Conservation (phyloP, 2,113 vertebrate genomes). For the Heterotis niloticus region DNA sequence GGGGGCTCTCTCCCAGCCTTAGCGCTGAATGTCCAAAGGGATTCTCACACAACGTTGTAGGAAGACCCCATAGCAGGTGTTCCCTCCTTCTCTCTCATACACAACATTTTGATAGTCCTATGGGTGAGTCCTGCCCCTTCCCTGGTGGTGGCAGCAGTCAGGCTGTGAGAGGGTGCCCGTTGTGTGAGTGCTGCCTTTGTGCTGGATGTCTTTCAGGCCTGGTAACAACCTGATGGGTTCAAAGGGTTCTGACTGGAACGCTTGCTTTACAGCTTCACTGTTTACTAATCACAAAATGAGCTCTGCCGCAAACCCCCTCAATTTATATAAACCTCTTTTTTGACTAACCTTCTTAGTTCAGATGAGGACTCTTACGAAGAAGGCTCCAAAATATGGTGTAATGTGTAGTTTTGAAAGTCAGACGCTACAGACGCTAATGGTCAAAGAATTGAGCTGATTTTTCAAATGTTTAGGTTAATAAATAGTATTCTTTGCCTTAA, state of each 20-base stretch:
- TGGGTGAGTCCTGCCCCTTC: neutral
- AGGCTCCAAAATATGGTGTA: no score
- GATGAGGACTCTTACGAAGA: neutral
- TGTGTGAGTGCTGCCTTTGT: neutral
- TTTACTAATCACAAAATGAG: conserved; percentile 14
- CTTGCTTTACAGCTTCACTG: conserved; percentile 4
- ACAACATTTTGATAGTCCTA: neutral
- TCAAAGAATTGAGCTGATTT: neutral
- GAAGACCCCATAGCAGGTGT: neutral
- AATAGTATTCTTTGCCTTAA: neutral
- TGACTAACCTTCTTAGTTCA: conserved; percentile 19
- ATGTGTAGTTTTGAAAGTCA: neutral
- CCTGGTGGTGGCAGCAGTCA: neutral
- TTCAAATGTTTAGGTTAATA: neutral
- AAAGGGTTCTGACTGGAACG: neutral
- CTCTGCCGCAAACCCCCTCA: neutral
- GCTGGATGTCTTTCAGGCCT: conserved; percentile 11
- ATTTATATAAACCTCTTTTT: conserved; percentile 4
- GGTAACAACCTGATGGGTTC: neutral
- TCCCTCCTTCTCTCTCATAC: neutral
- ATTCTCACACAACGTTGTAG: neutral
- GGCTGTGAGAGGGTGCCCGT: conserved; percentile 9
- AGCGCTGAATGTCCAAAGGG: neutral
- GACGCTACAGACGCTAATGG: neutral
- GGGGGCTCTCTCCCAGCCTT: conserved; percentile 3